Evolutionary conservation across 1,140 invertebrate genomes (phyloP).

Genomic region (Mylabris phalerata): DNA sequence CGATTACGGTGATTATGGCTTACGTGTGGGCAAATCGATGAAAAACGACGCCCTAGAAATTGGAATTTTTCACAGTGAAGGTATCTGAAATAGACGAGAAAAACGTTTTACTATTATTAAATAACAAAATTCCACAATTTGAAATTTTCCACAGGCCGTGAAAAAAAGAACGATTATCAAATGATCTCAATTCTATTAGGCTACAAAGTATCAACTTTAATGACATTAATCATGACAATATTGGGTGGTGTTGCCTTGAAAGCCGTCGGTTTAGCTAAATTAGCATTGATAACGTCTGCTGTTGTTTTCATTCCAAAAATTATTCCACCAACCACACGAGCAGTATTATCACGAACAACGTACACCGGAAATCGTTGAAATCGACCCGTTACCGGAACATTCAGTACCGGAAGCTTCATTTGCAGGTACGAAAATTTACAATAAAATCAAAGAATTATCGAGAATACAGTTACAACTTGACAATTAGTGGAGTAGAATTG

Average conservation of each 20-base stretch:
- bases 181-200: conserved; percentile 55
- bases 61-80: conserved; percentile 20
- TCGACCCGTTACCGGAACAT: conserved; percentile 20
- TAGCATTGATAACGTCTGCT: conserved; percentile 52
- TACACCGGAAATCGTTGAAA: conserved; percentile 16
- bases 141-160: background rate
- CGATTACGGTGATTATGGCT: conserved; percentile 46
- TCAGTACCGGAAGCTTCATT: conserved; percentile 9
- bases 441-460: too few relatives aligned
- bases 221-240: conserved; percentile 49
- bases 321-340: conserved; percentile 12
- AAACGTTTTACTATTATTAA: too few relatives aligned
- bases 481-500: too few relatives aligned
- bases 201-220: conserved; percentile 53
- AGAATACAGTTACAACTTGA: too few relatives aligned
- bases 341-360: background rate
- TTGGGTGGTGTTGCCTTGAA: conserved; percentile 54
- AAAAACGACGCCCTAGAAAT: conserved; percentile 44
- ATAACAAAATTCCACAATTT: too few relatives aligned
- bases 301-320: conserved; percentile 52
- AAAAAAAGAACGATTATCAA: conserved; percentile 38
- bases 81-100: too few relatives aligned
- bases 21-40: conserved; percentile 43
- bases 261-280: conserved; percentile 54
- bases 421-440: background rate